phyloP scores from a whole-genome alignment of 2,113 vertebrate species.

The Pelecanus crispus region DNA sequence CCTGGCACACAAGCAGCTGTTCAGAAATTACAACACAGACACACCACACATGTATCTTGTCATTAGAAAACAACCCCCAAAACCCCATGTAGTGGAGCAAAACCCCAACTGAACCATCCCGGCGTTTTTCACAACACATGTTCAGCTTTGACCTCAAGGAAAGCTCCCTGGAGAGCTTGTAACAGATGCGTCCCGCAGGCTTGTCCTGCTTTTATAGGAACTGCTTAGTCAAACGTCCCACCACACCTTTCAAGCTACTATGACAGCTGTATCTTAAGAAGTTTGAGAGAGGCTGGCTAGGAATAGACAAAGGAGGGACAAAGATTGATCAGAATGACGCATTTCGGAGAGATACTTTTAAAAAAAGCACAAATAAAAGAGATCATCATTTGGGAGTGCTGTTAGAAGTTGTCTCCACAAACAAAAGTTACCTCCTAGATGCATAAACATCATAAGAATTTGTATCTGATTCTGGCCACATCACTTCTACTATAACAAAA shows the following conservation, averaged over 20 bases:
- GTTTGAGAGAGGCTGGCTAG: background rate
- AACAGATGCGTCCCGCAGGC: background rate
- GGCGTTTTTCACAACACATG: background rate
- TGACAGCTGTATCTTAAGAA: background rate
- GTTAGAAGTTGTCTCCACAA: background rate
- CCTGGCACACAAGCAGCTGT: slow-evolving; percentile 36
- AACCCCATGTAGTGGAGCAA: background rate
- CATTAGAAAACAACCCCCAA: background rate
- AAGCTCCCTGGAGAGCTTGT: background rate
- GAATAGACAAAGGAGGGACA: background rate
- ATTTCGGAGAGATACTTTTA: background rate
- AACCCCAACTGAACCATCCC: background rate
- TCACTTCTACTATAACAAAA: background rate
- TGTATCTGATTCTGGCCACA: background rate
- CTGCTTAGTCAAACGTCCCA: background rate
- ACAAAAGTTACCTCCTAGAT: background rate
- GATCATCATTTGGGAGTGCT: background rate
- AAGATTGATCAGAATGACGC: background rate
- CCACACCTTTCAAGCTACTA: background rate
- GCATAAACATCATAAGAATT: background rate
- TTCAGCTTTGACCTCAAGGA: background rate
- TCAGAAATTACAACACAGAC: background rate
- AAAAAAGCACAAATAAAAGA: background rate
- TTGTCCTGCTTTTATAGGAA: background rate
- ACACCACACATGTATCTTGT: slow-evolving; percentile 1